Conservation (phyloP, 2,113 vertebrate species). For the Lathamus discolor region DNA sequence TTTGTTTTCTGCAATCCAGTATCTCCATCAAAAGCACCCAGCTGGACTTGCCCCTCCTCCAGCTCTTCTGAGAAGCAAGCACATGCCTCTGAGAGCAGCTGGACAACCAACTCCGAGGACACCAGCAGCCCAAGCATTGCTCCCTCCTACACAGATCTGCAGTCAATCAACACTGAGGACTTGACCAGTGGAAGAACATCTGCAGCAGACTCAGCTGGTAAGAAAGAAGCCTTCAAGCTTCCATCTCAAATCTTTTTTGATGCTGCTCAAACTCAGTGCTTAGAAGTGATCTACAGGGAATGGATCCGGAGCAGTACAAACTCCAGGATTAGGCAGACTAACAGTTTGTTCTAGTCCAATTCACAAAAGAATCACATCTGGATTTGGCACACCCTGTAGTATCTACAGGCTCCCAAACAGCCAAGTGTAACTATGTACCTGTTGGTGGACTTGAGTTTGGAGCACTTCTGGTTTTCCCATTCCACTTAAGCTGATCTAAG, state of each 20-base stretch:
- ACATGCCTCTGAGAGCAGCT: constrained; percentile 74
- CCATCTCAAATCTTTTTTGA: not conserved
- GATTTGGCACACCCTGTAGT: not conserved
- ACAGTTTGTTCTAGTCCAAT: not conserved
- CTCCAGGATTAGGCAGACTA: not conserved
- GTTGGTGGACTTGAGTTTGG: not conserved
- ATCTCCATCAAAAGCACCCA: constrained; percentile 58
- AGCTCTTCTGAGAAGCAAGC: constrained; percentile 61
- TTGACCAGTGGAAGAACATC: constrained; percentile 69
- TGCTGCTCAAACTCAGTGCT: not conserved
- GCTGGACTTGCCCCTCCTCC: constrained; percentile 70
- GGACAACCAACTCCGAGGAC: constrained; percentile 77
- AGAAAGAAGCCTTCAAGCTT: constrained; percentile 12
- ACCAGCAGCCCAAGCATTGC: constrained; percentile 76
- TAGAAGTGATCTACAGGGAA: not conserved
- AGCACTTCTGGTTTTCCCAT: not conserved
- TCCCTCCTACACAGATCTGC: constrained; percentile 75
- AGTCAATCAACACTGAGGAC: constrained; percentile 69
- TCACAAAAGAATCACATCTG: not conserved
- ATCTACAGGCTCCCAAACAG: not conserved
- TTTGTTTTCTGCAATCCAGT: constrained; percentile 41
- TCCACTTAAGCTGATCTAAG: not conserved
- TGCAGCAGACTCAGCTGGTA: constrained; percentile 75
- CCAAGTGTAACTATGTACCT: not conserved
- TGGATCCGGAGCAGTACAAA: not conserved